phyloP scores from a whole-genome alignment of 2,113 vertebrate genomes.

The Clupea harengus region DNA sequence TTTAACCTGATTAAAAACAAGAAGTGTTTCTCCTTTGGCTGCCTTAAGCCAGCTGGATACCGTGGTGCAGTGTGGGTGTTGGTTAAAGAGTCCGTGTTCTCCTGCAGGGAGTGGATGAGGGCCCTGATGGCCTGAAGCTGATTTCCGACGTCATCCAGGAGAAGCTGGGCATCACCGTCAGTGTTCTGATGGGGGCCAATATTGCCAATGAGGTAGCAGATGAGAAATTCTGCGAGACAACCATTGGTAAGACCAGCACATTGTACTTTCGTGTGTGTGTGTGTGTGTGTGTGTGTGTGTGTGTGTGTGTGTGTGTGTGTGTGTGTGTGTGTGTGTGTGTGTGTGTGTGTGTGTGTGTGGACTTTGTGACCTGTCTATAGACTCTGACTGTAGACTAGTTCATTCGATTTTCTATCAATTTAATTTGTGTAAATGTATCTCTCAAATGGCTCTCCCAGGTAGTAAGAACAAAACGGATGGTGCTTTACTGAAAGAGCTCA shows the following conservation, averaged over 20 bases:
- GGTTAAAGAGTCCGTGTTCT: background rate
- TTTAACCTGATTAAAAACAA: background rate
- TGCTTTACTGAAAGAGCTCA: constrained; percentile 85
- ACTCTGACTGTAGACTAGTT: too few species aligned
- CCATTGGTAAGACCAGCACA: constrained; percentile 81
- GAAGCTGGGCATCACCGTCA: constrained; percentile 84
- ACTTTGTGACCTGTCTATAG: too few species aligned
- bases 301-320: background rate
- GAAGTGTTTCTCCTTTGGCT: background rate
- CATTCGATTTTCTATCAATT: too few species aligned
- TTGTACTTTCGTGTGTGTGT: background rate
- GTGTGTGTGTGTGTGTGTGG: background rate
- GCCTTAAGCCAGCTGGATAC: background rate
- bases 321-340: background rate
- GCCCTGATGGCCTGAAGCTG: constrained; percentile 88
- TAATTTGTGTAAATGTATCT: background rate
- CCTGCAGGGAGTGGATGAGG: constrained; percentile 87
- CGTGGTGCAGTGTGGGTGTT: background rate
- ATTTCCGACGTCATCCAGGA: constrained; percentile 96
- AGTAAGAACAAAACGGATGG: constrained; percentile 81
- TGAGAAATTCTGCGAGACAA: constrained; percentile 97
- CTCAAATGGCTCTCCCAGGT: constrained; percentile 64
- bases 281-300: background rate
- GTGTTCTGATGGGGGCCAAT: constrained; percentile 95
- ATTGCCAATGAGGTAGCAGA: constrained; percentile 94